Evolutionary conservation across 1,140 invertebrate genomes (phyloP).

Genomic region (Drosophila nebulosa): DNA sequence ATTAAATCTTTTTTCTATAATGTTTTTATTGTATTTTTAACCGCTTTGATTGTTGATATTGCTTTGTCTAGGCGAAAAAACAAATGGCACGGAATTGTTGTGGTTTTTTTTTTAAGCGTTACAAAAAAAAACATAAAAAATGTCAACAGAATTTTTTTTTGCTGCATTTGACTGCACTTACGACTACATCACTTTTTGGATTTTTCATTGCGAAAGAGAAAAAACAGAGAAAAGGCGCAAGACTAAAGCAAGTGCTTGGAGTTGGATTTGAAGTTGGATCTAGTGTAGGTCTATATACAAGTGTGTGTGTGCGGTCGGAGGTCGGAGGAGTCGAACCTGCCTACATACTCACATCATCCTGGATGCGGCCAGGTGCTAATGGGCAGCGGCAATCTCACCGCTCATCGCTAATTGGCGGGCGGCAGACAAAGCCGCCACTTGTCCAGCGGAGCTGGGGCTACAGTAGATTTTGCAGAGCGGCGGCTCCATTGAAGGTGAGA

Average conservation of each 20-base stretch:
- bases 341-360: conserved; percentile 59
- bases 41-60: conserved; percentile 73
- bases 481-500: conserved; percentile 71
- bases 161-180: conserved; percentile 51
- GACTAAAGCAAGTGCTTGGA: conserved; percentile 42
- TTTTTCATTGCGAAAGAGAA: conserved; percentile 40
- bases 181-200: conserved; percentile 80
- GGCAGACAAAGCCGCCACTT: conserved; percentile 49
- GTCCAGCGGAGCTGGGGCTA: conserved; percentile 55
- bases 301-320: conserved; percentile 4
- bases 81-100: conserved; percentile 77
- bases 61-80: conserved; percentile 70
- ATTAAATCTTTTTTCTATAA: background rate
- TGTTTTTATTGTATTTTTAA: conserved; percentile 46
- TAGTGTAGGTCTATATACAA: conserved; percentile 40
- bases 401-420: conserved; percentile 52
- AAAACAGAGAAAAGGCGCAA: conserved; percentile 45
- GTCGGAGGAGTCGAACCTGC: conserved; percentile 10
- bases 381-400: conserved; percentile 49
- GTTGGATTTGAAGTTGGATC: conserved; percentile 33
- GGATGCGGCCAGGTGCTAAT: conserved; percentile 63
- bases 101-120: conserved; percentile 29
- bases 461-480: conserved; percentile 74
- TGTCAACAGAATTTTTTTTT: conserved; percentile 55
- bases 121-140: conserved; percentile 55